These are phyloP conservation scores for Pogonomyrmex californicus DNA, from an alignment of 1,140 invertebrate genomes.

Conservation along the genomic window DNA sequence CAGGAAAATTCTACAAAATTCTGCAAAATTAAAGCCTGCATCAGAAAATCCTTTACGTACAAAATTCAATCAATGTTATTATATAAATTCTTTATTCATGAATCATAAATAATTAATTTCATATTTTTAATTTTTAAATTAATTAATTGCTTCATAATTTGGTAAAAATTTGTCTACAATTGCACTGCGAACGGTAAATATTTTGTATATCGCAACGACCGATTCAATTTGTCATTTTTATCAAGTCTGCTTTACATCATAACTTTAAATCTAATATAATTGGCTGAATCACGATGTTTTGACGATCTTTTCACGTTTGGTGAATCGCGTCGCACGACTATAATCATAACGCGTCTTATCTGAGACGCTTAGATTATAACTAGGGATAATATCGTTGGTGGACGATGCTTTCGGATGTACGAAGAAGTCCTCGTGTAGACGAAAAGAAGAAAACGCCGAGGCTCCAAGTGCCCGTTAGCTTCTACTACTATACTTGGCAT, in stretches of 20 bases:
- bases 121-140: background rate
- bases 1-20: background rate
- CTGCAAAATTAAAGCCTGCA: background rate
- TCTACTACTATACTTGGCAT: slow-evolving; percentile 38
- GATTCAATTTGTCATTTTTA: background rate
- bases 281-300: background rate
- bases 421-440: slow-evolving; percentile 26
- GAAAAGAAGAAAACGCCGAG: slow-evolving; percentile 34
- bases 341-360: slow-evolving; percentile 56
- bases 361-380: slow-evolving; percentile 34
- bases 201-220: background rate
- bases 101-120: slow-evolving; percentile 13
- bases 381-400: slow-evolving; percentile 38
- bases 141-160: background rate
- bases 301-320: slow-evolving; percentile 1
- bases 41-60: background rate
- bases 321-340: background rate
- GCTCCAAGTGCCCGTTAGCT: slow-evolving; percentile 1
- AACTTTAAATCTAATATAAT: slow-evolving; percentile 12
- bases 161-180: background rate
- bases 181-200: background rate
- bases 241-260: background rate
- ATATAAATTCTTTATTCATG: background rate
- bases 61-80: background rate
- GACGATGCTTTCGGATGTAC: slow-evolving; percentile 15